Evolutionary conservation across 1,140 invertebrate species (phyloP).

Genomic region (Micrasema longulum): DNA sequence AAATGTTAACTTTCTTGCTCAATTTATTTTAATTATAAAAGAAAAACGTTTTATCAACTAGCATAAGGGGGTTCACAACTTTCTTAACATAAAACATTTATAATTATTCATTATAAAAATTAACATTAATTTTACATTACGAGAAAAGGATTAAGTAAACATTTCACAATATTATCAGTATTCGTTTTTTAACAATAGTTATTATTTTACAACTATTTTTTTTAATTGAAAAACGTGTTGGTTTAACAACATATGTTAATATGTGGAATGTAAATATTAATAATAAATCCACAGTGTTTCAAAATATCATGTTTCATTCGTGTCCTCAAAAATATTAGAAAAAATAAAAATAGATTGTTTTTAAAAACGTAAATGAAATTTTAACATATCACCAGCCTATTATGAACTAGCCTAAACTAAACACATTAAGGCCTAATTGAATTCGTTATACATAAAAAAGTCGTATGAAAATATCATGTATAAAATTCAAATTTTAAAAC

Average conservation of each 20-base stretch:
- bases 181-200: slow-evolving; percentile 18
- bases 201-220: too few species aligned
- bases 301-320: slow-evolving; percentile 14
- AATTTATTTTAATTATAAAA: background rate
- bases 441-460: slow-evolving; percentile 10
- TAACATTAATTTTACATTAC: background rate
- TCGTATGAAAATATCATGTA: slow-evolving; percentile 29
- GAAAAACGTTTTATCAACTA: slow-evolving; percentile 30
- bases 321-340: slow-evolving; percentile 16
- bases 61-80: slow-evolving; percentile 6
- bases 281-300: slow-evolving; percentile 2
- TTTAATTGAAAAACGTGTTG: too few species aligned
- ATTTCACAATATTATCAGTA: background rate
- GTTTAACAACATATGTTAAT: slow-evolving; percentile 6
- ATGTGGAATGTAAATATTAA: slow-evolving; percentile 23
- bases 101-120: slow-evolving; percentile 8
- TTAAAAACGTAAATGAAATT: slow-evolving; percentile 17
- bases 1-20: background rate
- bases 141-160: slow-evolving; percentile 8
- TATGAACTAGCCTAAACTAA: slow-evolving; percentile 13
- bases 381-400: slow-evolving; percentile 31
- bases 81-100: slow-evolving; percentile 11
- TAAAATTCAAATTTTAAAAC: slow-evolving; percentile 16
- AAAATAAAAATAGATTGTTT: slow-evolving; percentile 9
- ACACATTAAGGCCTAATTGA: slow-evolving; percentile 21